phyloP scores from a whole-genome alignment of 2,113 vertebrate species.

The Bubo blakistoni region DNA sequence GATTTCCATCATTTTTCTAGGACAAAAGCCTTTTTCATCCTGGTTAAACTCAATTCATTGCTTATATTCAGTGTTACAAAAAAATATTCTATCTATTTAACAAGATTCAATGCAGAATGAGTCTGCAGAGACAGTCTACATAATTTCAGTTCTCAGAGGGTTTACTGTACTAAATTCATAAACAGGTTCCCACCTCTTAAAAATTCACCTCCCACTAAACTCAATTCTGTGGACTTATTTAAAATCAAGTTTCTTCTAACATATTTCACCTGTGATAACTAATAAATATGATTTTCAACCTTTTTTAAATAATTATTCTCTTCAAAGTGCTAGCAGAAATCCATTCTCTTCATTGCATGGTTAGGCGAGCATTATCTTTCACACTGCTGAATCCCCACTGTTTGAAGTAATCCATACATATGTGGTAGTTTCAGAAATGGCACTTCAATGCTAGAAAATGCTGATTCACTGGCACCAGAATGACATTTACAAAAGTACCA shows the following conservation, averaged over 20 bases:
- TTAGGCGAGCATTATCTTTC: neutral
- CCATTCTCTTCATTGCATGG: neutral
- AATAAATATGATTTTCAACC: neutral
- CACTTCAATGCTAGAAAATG: neutral
- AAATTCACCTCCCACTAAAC: neutral
- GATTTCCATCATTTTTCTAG: neutral
- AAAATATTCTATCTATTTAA: neutral
- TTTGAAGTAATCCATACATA: neutral
- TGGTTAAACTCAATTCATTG: neutral
- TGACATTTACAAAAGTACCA: neutral
- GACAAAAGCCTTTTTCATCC: neutral
- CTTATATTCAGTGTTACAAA: neutral
- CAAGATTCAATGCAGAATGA: neutral
- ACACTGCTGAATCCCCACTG: neutral
- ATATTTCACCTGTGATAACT: neutral
- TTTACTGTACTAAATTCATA: neutral
- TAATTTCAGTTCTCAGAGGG: neutral
- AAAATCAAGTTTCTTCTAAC: neutral
- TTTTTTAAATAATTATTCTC: neutral
- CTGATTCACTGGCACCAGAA: neutral
- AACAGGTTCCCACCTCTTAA: neutral
- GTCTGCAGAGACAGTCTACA: neutral
- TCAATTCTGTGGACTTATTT: neutral
- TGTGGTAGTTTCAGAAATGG: neutral
- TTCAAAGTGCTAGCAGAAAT: neutral